Base-by-base conservation (phyloP, 2,797 vertebrate genomes). In the Odontamblyopus rebecca region DNA sequence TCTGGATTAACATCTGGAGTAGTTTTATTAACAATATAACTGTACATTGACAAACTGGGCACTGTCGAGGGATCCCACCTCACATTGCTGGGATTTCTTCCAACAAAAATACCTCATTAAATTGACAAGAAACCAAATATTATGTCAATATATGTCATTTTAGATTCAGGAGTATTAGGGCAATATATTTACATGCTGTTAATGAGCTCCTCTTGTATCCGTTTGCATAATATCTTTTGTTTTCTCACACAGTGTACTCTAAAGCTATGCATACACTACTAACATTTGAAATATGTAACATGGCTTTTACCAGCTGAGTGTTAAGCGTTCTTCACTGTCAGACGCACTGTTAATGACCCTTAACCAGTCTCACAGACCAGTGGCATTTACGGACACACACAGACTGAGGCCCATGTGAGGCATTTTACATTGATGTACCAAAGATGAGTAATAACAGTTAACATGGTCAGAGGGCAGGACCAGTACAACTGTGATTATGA, bases 281-380 rank as follows among this genome's bases (percentile, higher is more conserved):
- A 63, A 74, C 57, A 72, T 86, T 88, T 81, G 71, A 89, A 88
- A 87, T 73, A 18, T 50, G 48, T 67, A 18, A 5, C 41, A 19
- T 41, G 64, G 3, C 27, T 44, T 71, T 67, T 59, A 54, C 48
- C 6, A 44, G 26, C 16, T 9, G 41, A 63, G 61, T 67, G 62
- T 74, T 69, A 71, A 60, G 15, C 30, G 62, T 71, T 54, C 1
- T 18, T 84, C 68, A 76, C 2, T 59, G 66, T 73, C 75, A 51
- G 75, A 29, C 53, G 0, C 60, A 67, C 64, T 76, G 84, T 79
- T 69, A 61, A 41, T 13, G n/a, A 38, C 57, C 65, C 74, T 72
- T 74, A 61, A 78, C 53, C 67, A 71, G 67, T 61, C 13, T 73
- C 3, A 12, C 80, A 70, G 16, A 63, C 44, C 67, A 15, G 41